phyloP scores from a whole-genome alignment of 2,888 invertebrate genomes.

The Bhutanitis thaidina region DNA sequence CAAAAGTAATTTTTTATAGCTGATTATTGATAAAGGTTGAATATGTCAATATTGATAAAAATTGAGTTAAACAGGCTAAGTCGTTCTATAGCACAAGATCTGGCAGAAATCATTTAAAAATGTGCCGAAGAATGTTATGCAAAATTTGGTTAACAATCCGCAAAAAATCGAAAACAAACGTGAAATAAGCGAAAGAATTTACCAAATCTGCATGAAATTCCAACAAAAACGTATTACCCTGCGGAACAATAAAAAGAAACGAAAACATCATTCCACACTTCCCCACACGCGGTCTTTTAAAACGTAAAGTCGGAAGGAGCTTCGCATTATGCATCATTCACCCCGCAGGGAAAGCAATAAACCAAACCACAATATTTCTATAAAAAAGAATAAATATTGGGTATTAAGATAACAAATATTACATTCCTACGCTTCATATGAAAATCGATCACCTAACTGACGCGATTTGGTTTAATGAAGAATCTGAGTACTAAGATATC shows the following conservation, averaged over 20 bases:
- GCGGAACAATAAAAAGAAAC: slow-evolving; percentile 44
- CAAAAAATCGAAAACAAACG: slow-evolving; percentile 4
- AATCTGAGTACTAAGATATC: too few species aligned
- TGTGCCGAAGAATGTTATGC: too few species aligned
- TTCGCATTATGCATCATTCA: slow-evolving; percentile 29
- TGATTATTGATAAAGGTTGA: too few species aligned
- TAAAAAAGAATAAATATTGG: slow-evolving; percentile 13
- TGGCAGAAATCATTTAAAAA: too few species aligned
- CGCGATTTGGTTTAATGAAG: too few species aligned
- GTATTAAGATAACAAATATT: slow-evolving; percentile 15
- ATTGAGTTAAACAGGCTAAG: too few species aligned
- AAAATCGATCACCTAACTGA: too few species aligned
- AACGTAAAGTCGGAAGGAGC: slow-evolving; percentile 36
- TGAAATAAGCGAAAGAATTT: slow-evolving; percentile 12
- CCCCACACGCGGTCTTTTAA: slow-evolving; percentile 38
- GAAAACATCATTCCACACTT: slow-evolving; percentile 50
- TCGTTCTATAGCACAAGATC: too few species aligned
- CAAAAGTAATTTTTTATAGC: too few species aligned
- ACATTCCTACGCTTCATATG: background rate
- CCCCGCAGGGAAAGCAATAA: slow-evolving; percentile 36
- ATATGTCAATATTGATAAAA: too few species aligned
- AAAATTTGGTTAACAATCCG: background rate
- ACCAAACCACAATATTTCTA: slow-evolving; percentile 25
- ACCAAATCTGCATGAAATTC: slow-evolving; percentile 15
- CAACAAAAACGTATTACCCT: slow-evolving; percentile 33